phyloP scores from a whole-genome alignment of 2,113 vertebrate species.

The Pelecanoides urinatrix region DNA sequence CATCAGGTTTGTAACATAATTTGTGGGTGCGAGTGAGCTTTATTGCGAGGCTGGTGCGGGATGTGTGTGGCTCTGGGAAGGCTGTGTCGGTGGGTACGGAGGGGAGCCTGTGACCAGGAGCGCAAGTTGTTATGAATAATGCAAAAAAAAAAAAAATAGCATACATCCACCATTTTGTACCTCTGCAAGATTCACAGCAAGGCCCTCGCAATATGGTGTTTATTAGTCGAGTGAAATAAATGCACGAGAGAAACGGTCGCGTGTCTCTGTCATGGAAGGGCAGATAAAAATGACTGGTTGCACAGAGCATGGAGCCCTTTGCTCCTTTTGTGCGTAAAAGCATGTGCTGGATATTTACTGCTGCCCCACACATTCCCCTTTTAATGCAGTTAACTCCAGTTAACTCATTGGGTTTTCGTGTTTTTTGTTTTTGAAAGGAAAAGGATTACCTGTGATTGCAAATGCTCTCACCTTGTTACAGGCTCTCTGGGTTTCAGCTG shows the following conservation, averaged over 20 bases:
- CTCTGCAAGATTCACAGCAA: slow-evolving; percentile 65
- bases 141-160: slow-evolving; percentile 21
- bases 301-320: slow-evolving; percentile 2
- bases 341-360: slow-evolving; percentile 26
- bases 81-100: neutral
- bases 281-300: neutral
- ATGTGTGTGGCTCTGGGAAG: neutral
- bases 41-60: neutral
- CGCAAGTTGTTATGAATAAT: slow-evolving; percentile 62
- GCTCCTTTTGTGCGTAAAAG: slow-evolving; percentile 32
- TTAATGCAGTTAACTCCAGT: neutral
- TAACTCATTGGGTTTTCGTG: neutral
- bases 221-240: slow-evolving; percentile 34
- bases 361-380: neutral
- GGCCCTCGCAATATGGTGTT: slow-evolving; percentile 76
- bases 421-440: neutral
- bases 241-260: neutral
- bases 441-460: neutral
- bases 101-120: neutral
- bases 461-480: neutral
- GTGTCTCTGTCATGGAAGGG: neutral
- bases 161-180: slow-evolving; percentile 84
- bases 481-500: neutral
- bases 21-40: neutral
- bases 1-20: slow-evolving; percentile 87